phyloP scores from a whole-genome alignment of 1,140 invertebrate genomes.

The Tetramorium alpestre region DNA sequence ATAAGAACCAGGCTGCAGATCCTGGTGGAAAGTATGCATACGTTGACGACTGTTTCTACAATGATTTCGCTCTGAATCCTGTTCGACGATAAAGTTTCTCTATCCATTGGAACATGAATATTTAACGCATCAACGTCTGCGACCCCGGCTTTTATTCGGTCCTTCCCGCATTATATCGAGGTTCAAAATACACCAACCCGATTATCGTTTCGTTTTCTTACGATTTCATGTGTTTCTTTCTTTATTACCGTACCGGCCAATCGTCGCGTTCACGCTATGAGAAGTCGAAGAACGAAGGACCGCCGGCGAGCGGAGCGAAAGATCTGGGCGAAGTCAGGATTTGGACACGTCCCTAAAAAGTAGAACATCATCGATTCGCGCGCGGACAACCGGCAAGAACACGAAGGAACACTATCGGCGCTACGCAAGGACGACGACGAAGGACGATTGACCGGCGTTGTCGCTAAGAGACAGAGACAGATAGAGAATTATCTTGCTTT shows the following conservation, averaged over 20 bases:
- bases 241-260: constrained; percentile 41
- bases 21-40: neutral
- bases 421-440: constrained; percentile 27
- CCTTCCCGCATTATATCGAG: neutral
- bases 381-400: constrained; percentile 22
- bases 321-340: constrained; percentile 21
- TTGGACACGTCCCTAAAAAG: neutral
- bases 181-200: constrained; percentile 31
- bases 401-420: constrained; percentile 42
- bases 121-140: constrained; percentile 6
- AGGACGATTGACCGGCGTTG: constrained; percentile 65
- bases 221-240: neutral
- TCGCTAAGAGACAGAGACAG: constrained; percentile 59
- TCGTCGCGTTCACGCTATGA: constrained; percentile 30
- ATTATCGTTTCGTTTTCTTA: constrained; percentile 40
- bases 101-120: neutral
- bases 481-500: constrained; percentile 66
- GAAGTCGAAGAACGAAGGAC: constrained; percentile 16
- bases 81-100: neutral
- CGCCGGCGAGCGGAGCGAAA: neutral
- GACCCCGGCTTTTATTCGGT: neutral
- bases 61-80: neutral
- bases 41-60: neutral
- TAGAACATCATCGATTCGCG: constrained; percentile 16
- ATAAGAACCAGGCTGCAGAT: neutral